These are phyloP conservation scores for Desmodus rotundus DNA, from an alignment of 2,113 vertebrate species.

Conservation along the genomic window DNA sequence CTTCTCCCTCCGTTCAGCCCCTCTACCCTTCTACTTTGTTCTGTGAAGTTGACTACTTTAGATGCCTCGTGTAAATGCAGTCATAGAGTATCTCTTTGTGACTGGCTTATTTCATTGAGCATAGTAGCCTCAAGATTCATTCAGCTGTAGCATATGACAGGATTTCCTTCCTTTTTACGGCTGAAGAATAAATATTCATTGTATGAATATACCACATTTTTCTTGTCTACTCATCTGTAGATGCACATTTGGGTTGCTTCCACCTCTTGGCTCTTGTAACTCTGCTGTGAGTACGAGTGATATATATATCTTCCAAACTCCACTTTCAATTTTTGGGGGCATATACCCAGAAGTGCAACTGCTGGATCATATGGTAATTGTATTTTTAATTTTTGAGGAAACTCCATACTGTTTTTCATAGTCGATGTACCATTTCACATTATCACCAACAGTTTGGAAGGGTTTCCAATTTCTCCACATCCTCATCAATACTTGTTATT, in stretches of 20 bases:
- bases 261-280: neutral
- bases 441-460: neutral
- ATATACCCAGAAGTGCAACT: neutral
- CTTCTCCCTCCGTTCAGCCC: neutral
- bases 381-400: neutral
- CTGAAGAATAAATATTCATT: too few relatives aligned
- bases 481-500: neutral
- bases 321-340: neutral
- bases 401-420: neutral
- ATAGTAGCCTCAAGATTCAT: neutral
- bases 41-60: neutral
- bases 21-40: neutral
- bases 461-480: neutral
- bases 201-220: neutral
- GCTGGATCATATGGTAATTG: neutral
- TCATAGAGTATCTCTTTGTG: neutral
- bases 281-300: neutral
- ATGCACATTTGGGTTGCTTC: neutral
- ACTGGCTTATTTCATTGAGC: neutral
- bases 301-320: neutral
- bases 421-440: neutral
- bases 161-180: neutral
- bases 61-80: neutral
- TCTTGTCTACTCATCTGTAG: too few relatives aligned
- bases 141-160: neutral